phyloP scores from a whole-genome alignment of 2,797 vertebrate genomes.

The Tadarida brasiliensis region DNA sequence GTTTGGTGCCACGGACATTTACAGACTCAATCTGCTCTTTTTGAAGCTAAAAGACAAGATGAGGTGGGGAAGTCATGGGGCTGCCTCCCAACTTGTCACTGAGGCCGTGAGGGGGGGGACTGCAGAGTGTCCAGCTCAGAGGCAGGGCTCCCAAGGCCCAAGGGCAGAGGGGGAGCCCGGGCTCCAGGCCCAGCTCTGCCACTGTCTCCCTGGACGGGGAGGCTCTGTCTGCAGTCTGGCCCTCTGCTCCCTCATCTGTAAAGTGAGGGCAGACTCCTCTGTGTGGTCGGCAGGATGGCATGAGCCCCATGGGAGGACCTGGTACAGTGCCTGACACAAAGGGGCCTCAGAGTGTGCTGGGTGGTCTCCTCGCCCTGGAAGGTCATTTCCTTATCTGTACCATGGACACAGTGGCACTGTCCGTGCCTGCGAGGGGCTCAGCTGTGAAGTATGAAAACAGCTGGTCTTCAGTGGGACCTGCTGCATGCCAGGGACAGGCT shows the following conservation, averaged over 20 bases:
- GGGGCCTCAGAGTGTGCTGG: background rate
- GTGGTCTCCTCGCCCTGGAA: background rate
- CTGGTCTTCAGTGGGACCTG: background rate
- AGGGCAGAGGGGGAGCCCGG: rapidly evolving
- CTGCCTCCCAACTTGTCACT: background rate
- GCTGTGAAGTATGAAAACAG: background rate
- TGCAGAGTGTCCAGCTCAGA: background rate
- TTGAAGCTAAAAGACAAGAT: conserved; percentile 90
- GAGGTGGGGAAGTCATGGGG: background rate
- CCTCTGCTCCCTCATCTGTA: background rate
- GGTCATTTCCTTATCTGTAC: background rate
- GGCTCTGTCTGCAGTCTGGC: rapidly evolving
- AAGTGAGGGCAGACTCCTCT: background rate
- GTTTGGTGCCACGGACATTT: conserved; percentile 95
- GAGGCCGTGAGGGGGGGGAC: rapidly evolving
- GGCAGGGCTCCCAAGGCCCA: background rate
- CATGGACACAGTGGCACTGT: background rate
- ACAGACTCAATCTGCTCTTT: conserved; percentile 95
- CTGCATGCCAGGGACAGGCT: background rate
- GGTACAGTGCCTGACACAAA: background rate
- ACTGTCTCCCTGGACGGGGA: background rate
- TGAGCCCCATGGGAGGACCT: background rate
- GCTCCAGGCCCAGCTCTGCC: background rate
- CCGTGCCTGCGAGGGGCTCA: background rate
- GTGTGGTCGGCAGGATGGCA: background rate